Base-by-base conservation (phyloP, 2,797 vertebrate species). In the Tarsius wallacei region DNA sequence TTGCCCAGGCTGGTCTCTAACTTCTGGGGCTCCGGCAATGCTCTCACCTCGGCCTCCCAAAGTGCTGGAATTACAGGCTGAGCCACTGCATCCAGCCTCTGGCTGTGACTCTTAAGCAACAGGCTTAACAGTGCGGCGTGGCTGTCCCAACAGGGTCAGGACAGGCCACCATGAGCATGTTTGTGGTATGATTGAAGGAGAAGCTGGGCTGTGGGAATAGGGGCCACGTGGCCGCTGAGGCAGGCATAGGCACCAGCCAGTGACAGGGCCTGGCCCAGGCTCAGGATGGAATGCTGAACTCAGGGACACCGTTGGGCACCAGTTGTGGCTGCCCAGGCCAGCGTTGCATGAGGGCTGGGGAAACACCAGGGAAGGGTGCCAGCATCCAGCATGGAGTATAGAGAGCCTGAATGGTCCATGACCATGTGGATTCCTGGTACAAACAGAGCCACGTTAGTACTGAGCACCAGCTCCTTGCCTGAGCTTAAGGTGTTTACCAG, bases 121-220 rank as follows among this genome's bases (percentile, higher is more conserved):
- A 42, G 9, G n/a, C 63, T 31, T n/a, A 26, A 53, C 61, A 64
- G 55, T 16, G 5, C 71, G n/a, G 5, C 71, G n/a, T 22, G 86
- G 61, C 68, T 8, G 4, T 36, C 10, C 42, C 17, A 68, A 90
- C 82, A 90, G 49, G 49, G 51, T 31, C 42, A 2, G 57, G 21
- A 15, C 6, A 1, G 80, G 19, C 22, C 80, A 51, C 63, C 33
- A 33, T 12, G 53, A 53, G 14, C 11, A 5, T 31, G 14, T 15
- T 10, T n/a, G 9, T 6, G 74, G 93, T 49, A 61, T 86, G 13
- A 90, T 82, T 80, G 21, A 57, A 85, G 61, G 68, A 53, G 73
- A 36, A 21, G 13, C 42, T 14, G 31, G 57, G 5, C 68, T 22
- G 3, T 0, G 1, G 3, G 28, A 42, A 4, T 0, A 2, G 4